A percentile compares a stretch with the other conserved stretches of the same genome.
Evolutionary conservation across 64 coral and sea anemone species (phyloP).

Genomic region (Pachyseris speciosa): DNA sequence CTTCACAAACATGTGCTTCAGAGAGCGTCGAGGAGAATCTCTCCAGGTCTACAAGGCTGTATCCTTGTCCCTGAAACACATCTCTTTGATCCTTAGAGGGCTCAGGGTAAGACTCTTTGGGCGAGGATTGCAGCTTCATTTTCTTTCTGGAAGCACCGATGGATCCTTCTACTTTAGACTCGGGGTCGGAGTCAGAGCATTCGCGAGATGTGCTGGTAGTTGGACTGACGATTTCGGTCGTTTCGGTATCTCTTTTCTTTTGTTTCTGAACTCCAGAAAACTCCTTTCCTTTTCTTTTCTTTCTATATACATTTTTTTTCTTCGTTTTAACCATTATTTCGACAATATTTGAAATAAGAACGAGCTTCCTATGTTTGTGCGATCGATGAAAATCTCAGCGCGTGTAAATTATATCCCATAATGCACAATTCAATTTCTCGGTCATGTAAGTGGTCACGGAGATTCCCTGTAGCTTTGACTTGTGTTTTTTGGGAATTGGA

Average conservation of each 20-base stretch:
- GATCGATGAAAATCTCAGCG: no score
- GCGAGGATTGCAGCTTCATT: constrained; percentile 24
- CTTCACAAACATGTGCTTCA: constrained; percentile 24
- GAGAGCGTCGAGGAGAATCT: constrained; percentile 13
- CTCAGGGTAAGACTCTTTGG: constrained; percentile 2
- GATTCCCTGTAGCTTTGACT: no score
- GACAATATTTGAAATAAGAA: no score
- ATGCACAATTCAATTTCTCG: no score
- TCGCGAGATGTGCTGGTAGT: constrained; percentile 6
- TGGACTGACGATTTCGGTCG: not conserved
- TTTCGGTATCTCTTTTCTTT: not conserved
- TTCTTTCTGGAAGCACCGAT: constrained; percentile 22
- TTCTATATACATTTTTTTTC: constrained; percentile 26
- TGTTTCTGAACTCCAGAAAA: constrained; percentile 56
- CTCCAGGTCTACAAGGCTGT: constrained; percentile 20
- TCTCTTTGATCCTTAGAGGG: not conserved
- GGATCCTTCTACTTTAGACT: not conserved
- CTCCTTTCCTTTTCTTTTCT: constrained; percentile 31
- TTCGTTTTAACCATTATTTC: constrained; percentile 18
- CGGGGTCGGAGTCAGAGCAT: not conserved
- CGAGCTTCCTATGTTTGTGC: no score
- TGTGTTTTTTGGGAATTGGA: no score
- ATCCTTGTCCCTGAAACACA: constrained; percentile 18
- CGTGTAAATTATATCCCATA: no score
- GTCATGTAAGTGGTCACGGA: no score